Evolutionary conservation across 2,888 invertebrate genomes (phyloP), one percentile per base, ranked within the genome.

Genomic region (Julus scanicus): DNA sequence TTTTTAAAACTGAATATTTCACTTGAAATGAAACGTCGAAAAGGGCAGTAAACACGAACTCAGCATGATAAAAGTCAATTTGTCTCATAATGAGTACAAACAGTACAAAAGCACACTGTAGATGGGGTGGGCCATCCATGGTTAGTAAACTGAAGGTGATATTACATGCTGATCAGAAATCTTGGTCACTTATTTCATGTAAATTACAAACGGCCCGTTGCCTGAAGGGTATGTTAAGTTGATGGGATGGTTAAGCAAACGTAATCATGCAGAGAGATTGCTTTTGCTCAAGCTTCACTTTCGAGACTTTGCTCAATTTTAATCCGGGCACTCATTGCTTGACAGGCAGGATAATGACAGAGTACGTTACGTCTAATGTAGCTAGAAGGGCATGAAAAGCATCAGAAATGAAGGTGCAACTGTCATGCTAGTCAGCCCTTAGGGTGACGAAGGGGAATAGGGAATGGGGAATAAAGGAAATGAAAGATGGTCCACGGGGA

Each of bases 331-430:
- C 71, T 71, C 71, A 71, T 63, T 63, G 20, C n/a, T 63, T 29
- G 71, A 71, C 20, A 71, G 71, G 71, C 71, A 71, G 71, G 71
- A 71, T 71, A 71, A 71, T 71, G 11, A 71, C 71, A 71, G 71
- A 20, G 29, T 29, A 71, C 71, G 71, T 71, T 63, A 29, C 9
- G 20, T n/a, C n/a, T 63, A 63, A 63, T 63, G n/a, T n/a, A 63
- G n/a, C 57, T 15, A n/a, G 57, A 15, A n/a, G 6, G 71, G 11
- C 9, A 29, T 71, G 71, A 71, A 71, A 71, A 11, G 29, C 71
- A 71, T 71, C 29, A 71, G 71, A 9, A 44, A 44, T 44, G 8
- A 44, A 44, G 44, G 44, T 44, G 44, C 44, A 44, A 71, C 29
- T 71, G 71, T 71, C 71, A 71, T 29, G 71, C 71, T 71, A 29